These are phyloP conservation scores for Oeneis ivallda DNA, from an alignment of 2,888 invertebrate species.

Conservation along the genomic window DNA sequence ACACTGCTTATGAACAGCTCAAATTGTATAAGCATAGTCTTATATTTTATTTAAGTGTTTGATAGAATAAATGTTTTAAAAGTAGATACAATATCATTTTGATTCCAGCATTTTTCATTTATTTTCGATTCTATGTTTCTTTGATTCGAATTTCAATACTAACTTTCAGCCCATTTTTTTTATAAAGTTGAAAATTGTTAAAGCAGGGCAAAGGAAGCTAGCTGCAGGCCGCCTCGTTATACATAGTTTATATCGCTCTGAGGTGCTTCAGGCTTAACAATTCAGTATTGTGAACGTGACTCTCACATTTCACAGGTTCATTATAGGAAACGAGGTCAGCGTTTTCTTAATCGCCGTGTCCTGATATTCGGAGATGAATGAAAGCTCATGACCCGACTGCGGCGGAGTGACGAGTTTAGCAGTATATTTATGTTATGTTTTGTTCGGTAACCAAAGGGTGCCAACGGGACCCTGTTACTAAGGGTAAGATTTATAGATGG, in stretches of 20 bases:
- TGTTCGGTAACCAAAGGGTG: too few species aligned
- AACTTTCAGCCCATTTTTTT: not conserved
- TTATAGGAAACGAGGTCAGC: slow-evolving; percentile 31
- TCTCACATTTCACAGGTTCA: slow-evolving; percentile 35
- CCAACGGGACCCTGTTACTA: too few species aligned
- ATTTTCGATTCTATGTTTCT: not conserved
- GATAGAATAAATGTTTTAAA: not conserved
- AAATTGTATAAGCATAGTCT: not conserved
- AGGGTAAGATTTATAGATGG: too few species aligned
- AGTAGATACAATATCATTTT: not conserved
- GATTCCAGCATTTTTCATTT: not conserved
- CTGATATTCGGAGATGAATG: slow-evolving; percentile 10
- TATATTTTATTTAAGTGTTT: not conserved
- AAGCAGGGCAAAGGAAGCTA: slow-evolving; percentile 20
- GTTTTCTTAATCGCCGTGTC: slow-evolving; percentile 31
- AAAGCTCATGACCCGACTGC: not conserved
- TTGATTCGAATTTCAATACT: not conserved
- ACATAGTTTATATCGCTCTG: slow-evolving; percentile 27
- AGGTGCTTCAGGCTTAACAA: slow-evolving; percentile 27
- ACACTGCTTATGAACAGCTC: too few species aligned
- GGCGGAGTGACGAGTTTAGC: not conserved
- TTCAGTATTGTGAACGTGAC: slow-evolving; percentile 33
- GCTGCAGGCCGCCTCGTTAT: slow-evolving; percentile 19
- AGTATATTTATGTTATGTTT: too few species aligned
- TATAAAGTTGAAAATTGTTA: slow-evolving; percentile 8